Evolutionary conservation across 2,113 vertebrate species (phyloP).

Genomic region (Eolophus roseicapilla): DNA sequence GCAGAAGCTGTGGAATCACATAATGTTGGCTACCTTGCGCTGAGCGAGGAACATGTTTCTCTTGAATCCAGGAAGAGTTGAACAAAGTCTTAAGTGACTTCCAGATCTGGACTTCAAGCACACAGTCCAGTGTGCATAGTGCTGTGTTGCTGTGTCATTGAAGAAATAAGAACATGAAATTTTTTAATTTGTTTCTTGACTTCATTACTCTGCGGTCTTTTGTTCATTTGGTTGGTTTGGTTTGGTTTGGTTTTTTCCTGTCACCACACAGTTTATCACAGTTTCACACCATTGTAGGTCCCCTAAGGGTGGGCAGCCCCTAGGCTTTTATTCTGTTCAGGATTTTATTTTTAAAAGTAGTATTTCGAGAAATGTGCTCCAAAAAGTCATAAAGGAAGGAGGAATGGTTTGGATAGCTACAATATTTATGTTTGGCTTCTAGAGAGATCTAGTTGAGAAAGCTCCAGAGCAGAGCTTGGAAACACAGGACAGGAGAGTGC

Average conservation of each 20-base stretch:
- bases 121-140: not conserved
- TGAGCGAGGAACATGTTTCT: not conserved
- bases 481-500: not conserved
- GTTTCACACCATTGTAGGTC: not conserved
- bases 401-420: not conserved
- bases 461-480: not conserved
- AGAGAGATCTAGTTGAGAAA: not conserved
- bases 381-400: not conserved
- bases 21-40: not conserved
- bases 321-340: not conserved
- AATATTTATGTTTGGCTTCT: not conserved
- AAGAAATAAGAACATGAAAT: not conserved
- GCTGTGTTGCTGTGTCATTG: not conserved
- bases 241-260: not conserved
- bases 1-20: not conserved
- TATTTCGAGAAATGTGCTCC: not conserved
- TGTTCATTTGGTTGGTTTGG: not conserved
- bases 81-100: not conserved
- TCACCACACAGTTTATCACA: not conserved
- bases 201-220: not conserved
- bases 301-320: accelerated
- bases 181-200: not conserved
- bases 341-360: not conserved
- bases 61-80: not conserved
- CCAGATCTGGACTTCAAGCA: not conserved